Evolutionary conservation across 1,140 invertebrate species (phyloP).

Genomic region (Rhopalosiphum padi): DNA sequence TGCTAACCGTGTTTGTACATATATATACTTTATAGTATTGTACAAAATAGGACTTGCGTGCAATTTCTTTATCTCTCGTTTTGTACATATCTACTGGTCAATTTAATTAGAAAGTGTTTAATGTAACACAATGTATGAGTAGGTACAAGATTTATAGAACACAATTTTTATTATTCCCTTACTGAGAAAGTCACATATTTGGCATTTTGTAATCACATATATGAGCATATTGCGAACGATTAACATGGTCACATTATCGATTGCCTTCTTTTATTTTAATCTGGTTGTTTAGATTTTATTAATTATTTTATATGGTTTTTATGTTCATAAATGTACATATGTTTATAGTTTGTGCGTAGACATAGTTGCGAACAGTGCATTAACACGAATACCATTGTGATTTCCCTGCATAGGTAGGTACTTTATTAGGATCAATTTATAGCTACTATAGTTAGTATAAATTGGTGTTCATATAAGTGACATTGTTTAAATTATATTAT

Average conservation of each 20-base stretch:
- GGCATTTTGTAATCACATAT: conserved; percentile 11
- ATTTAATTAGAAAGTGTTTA: conserved; percentile 54
- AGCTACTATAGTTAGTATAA: not conserved
- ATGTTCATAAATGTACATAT: not conserved
- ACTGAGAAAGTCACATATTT: conserved; percentile 24
- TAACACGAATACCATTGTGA: not conserved
- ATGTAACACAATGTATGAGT: not conserved
- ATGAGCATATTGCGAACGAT: not conserved
- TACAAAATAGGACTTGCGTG: not conserved
- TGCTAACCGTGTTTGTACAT: not conserved
- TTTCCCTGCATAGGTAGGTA: not conserved
- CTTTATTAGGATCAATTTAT: conserved; percentile 31
- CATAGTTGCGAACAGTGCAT: not conserved
- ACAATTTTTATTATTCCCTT: not conserved
- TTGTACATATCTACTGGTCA: conserved; percentile 43
- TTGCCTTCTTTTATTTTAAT: conserved; percentile 15
- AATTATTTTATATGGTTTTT: not conserved
- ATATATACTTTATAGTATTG: not conserved
- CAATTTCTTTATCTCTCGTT: conserved; percentile 45
- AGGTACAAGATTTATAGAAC: not conserved
- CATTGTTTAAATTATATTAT: conserved; percentile 19
- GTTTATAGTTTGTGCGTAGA: not conserved
- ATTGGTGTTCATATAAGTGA: not conserved
- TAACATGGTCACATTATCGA: not conserved
- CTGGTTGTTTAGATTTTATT: conserved; percentile 2